Evolutionary conservation across 2,113 vertebrate genomes (phyloP).

Genomic region (Formicarius rufipectus): DNA sequence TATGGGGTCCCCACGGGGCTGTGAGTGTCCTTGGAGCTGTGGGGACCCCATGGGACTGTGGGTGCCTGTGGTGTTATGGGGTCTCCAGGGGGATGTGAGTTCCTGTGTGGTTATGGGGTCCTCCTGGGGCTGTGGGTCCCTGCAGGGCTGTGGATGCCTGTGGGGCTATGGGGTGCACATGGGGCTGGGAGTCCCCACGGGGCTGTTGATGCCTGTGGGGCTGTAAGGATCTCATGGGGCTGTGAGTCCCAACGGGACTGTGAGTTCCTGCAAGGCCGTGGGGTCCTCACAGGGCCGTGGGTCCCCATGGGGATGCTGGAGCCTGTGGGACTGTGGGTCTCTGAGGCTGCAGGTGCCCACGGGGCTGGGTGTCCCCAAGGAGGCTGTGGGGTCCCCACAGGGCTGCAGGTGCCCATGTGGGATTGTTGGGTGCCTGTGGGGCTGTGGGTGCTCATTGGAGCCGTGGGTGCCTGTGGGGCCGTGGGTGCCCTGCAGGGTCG

Average conservation of each 20-base stretch:
- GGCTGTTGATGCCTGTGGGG: not conserved
- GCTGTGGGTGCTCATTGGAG: not conserved
- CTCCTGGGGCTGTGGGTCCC: too few relatives aligned
- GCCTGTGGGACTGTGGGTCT: too few relatives aligned
- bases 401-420: not conserved
- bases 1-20: not conserved
- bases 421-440: not conserved
- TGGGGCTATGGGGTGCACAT: not conserved
- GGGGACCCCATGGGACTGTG: not conserved
- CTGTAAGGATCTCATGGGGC: not conserved
- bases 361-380: not conserved
- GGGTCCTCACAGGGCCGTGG: too few relatives aligned
- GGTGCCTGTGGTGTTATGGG: too few relatives aligned
- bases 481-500: not conserved
- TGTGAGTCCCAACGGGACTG: too few relatives aligned
- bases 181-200: not conserved
- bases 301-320: too few relatives aligned
- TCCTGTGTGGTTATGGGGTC: too few relatives aligned
- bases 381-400: not conserved
- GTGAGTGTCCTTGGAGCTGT: too few relatives aligned
- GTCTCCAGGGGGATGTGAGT: not conserved
- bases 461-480: not conserved
- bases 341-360: not conserved
- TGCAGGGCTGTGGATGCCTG: not conserved
- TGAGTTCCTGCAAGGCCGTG: too few relatives aligned